A percentile compares a stretch with the other conserved stretches of the same genome.
These are phyloP conservation scores for Pedetes capensis DNA, from an alignment of 2,113 vertebrate genomes.

Conservation along the genomic window DNA sequence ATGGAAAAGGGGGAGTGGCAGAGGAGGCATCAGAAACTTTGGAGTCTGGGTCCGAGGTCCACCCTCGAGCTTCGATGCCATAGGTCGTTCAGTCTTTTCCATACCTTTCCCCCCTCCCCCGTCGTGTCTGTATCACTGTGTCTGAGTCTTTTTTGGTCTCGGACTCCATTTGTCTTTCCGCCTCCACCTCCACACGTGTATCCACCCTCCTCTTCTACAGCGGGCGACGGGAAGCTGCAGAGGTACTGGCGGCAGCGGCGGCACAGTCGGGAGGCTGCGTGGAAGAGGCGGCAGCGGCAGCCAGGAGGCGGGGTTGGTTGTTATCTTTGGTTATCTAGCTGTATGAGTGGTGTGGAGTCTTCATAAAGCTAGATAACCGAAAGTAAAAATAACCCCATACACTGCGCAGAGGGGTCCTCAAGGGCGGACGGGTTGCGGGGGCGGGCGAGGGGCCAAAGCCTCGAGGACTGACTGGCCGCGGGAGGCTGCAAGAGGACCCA, in stretches of 20 bases:
- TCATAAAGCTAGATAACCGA: slow-evolving; percentile 99
- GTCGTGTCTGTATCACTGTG: neutral
- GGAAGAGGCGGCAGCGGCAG: slow-evolving; percentile 75
- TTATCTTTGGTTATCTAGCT: slow-evolving; percentile 93
- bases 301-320: slow-evolving; percentile 89
- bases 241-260: neutral
- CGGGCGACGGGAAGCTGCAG: neutral
- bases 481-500: neutral
- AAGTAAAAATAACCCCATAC: slow-evolving; percentile 99
- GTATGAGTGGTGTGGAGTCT: slow-evolving; percentile 94
- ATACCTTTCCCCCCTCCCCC: neutral
- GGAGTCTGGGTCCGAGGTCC: neutral
- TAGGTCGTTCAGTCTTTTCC: neutral
- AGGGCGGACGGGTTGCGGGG: neutral
- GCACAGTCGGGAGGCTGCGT: slow-evolving; percentile 76
- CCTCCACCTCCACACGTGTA: neutral
- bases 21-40: neutral
- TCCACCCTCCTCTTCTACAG: neutral
- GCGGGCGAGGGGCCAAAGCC: neutral
- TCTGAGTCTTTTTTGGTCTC: neutral
- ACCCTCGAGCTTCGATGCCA: neutral
- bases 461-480: neutral
- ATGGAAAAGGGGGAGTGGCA: neutral
- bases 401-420: slow-evolving; percentile 88
- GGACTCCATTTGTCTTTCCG: neutral